phyloP scores from a whole-genome alignment of 2,113 vertebrate genomes.

The Melanocharis versteri region DNA sequence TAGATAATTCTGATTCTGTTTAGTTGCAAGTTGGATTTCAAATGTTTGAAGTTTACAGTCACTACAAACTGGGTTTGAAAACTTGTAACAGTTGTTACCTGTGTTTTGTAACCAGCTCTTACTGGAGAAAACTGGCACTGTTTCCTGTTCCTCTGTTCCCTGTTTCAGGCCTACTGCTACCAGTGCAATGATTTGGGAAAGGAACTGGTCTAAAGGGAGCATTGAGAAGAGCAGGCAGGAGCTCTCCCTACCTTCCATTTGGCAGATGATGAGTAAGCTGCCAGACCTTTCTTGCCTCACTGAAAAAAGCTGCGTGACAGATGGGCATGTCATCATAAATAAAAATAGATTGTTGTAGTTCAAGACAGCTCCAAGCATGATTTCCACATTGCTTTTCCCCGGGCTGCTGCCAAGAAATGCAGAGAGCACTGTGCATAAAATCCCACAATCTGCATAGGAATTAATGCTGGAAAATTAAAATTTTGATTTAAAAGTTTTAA shows the following conservation, averaged over 20 bases:
- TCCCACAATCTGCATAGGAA: background rate
- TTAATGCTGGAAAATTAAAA: background rate
- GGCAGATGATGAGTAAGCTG: background rate
- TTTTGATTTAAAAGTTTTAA: background rate
- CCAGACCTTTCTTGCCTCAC: background rate
- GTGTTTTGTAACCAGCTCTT: background rate
- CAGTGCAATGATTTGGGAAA: background rate
- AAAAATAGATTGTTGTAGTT: constrained; percentile 7
- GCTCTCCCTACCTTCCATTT: background rate
- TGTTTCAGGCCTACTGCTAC: background rate
- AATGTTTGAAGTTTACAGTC: background rate
- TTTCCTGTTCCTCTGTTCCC: background rate
- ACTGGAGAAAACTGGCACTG: background rate
- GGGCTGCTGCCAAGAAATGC: background rate
- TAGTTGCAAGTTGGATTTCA: background rate
- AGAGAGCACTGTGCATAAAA: background rate
- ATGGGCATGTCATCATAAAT: constrained; percentile 26
- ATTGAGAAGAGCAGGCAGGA: background rate
- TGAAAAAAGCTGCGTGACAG: background rate
- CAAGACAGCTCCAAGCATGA: background rate
- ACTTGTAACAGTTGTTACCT: background rate
- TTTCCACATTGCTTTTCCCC: background rate
- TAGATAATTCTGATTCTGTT: background rate
- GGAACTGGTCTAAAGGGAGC: background rate
- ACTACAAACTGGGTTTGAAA: background rate